Conservation (phyloP, 2,113 vertebrate genomes). For the Verasper variegatus region DNA sequence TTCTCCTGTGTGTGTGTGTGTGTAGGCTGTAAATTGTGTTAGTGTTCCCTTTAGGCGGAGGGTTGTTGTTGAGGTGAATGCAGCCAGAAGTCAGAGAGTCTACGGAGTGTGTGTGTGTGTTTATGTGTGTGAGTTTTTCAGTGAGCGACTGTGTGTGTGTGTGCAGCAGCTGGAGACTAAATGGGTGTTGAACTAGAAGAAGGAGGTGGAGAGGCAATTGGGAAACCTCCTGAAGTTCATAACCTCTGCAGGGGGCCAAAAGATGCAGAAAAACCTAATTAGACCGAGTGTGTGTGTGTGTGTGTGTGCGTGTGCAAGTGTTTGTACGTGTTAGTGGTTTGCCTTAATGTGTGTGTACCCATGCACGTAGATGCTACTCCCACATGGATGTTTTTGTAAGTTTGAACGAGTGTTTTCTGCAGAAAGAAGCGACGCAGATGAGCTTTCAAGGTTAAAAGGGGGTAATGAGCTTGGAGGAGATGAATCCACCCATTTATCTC, state of each 20-base stretch:
- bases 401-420: slow-evolving; percentile 10
- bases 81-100: slow-evolving; percentile 18
- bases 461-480: slow-evolving; percentile 41
- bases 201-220: slow-evolving; percentile 42
- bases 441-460: slow-evolving; percentile 56
- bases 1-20: slow-evolving; percentile 1
- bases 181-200: slow-evolving; percentile 20
- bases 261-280: slow-evolving; percentile 30
- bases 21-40: slow-evolving; percentile 17
- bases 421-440: slow-evolving; percentile 11
- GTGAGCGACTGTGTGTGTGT: slow-evolving; percentile 5
- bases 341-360: slow-evolving; percentile 9
- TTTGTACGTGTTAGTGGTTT: slow-evolving; percentile 13
- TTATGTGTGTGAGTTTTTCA: slow-evolving; percentile 11
- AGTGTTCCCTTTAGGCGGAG: slow-evolving; percentile 27
- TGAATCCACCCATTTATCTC: slow-evolving; percentile 32
- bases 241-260: slow-evolving; percentile 43
- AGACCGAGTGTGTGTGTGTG: slow-evolving; percentile 5
- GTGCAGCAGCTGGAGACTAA: slow-evolving; percentile 58
- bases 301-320: neutral
- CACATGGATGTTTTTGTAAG: neutral
- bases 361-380: neutral
- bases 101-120: neutral
- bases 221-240: slow-evolving; percentile 61
- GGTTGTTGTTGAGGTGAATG: slow-evolving; percentile 41